phyloP scores from a whole-genome alignment of 1,140 invertebrate species.

The Zaprionus camerounensis region DNA sequence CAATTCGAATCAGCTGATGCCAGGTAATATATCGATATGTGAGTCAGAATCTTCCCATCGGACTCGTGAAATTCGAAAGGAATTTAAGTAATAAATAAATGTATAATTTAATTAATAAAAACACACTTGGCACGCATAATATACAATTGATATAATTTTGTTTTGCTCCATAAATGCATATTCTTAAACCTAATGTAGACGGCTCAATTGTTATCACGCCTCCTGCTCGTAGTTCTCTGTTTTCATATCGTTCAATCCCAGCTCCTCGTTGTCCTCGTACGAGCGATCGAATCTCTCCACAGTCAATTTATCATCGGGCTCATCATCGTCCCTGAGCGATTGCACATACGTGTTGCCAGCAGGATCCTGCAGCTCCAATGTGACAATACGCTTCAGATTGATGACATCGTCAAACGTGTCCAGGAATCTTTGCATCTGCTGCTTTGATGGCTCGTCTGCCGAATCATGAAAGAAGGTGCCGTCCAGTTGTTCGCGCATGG shows the following conservation, averaged over 20 bases:
- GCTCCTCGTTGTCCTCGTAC: constrained; percentile 97
- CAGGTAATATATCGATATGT: too few species aligned
- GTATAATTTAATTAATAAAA: not conserved
- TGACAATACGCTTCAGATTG: constrained; percentile 87
- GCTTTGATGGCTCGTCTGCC: constrained; percentile 85
- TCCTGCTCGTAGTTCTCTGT: constrained; percentile 87
- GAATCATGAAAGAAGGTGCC: constrained; percentile 92
- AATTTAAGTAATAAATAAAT: too few species aligned
- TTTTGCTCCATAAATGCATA: constrained; percentile 37
- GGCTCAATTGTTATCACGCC: constrained; percentile 47
- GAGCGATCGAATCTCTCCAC: constrained; percentile 93
- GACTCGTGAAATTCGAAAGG: too few species aligned
- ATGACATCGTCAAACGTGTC: constrained; percentile 89
- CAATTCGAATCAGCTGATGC: too few species aligned
- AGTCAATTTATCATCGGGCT: constrained; percentile 88
- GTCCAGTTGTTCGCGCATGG: constrained; percentile 89
- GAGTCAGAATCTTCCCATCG: too few species aligned
- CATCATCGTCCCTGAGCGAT: constrained; percentile 90
- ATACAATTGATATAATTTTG: constrained; percentile 1
- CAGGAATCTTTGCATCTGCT: constrained; percentile 86
- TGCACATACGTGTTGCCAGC: constrained; percentile 99
- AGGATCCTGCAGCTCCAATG: constrained; percentile 96
- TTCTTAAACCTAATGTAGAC: not conserved
- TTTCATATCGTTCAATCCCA: constrained; percentile 99
- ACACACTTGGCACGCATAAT: not conserved